Evolutionary conservation across 1,140 invertebrate genomes (phyloP).

Genomic region (Halictus rubicundus): DNA sequence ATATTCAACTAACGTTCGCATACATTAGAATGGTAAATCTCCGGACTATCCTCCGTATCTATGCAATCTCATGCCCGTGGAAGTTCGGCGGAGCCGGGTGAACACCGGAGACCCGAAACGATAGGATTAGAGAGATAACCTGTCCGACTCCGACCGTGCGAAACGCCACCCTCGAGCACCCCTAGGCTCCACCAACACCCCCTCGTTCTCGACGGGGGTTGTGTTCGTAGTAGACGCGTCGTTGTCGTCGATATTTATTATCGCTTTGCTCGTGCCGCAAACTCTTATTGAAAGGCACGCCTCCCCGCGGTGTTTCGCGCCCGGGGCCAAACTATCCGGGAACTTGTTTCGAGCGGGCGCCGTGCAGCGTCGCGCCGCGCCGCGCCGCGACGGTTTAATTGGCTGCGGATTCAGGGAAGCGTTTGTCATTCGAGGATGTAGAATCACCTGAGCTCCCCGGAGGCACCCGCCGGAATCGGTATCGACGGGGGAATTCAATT

Average conservation of each 20-base stretch:
- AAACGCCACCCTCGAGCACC: slow-evolving; percentile 30
- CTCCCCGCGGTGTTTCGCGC: neutral
- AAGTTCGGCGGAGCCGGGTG: slow-evolving; percentile 28
- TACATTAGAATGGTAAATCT: slow-evolving; percentile 52
- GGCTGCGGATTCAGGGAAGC: neutral
- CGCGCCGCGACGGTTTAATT: neutral
- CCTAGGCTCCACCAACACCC: neutral
- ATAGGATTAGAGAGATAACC: slow-evolving; percentile 52
- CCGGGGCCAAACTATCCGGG: neutral
- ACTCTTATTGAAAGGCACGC: slow-evolving; percentile 33
- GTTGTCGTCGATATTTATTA: slow-evolving; percentile 35
- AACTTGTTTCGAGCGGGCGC: neutral
- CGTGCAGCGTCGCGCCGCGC: no score
- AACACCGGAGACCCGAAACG: slow-evolving; percentile 32
- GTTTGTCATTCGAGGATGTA: neutral
- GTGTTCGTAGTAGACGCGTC: neutral
- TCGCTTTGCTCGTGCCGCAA: slow-evolving; percentile 17
- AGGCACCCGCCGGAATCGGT: neutral
- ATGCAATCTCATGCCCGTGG: slow-evolving; percentile 50
- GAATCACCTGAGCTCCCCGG: neutral
- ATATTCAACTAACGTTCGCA: slow-evolving; percentile 52
- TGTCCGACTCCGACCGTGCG: slow-evolving; percentile 47
- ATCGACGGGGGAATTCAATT: neutral
- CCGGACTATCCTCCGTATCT: slow-evolving; percentile 45
- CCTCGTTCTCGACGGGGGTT: neutral